A percentile compares a stretch with the other conserved stretches of the same genome.
phyloP scores from a whole-genome alignment of 2,113 vertebrate species.

The Sisor rabdophorus region DNA sequence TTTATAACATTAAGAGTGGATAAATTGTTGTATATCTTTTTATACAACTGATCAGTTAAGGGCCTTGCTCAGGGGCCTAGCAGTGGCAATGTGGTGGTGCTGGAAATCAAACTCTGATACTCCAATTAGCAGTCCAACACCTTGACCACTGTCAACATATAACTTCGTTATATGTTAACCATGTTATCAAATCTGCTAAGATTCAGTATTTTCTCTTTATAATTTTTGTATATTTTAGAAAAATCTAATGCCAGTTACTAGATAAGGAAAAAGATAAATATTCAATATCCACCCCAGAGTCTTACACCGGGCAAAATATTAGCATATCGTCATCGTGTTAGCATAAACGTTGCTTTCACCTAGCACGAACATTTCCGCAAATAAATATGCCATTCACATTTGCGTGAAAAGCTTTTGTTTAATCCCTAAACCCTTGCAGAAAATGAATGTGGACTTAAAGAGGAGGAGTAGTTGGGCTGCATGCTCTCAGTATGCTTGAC shows the following conservation, averaged over 20 bases:
- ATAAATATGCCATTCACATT: constrained; percentile 55
- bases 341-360: not conserved
- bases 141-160: no score
- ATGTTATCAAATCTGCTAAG: not conserved
- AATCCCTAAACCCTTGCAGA: constrained; percentile 55
- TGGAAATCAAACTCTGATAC: no score
- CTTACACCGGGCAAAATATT: not conserved
- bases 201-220: not conserved
- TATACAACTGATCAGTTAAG: no score
- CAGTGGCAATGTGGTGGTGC: no score
- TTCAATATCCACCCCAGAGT: not conserved
- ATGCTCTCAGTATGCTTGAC: constrained; percentile 56
- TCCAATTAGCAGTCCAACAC: no score
- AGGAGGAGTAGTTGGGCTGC: constrained; percentile 42
- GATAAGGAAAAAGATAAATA: not conserved
- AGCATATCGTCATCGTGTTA: not conserved
- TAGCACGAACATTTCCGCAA: constrained; percentile 21
- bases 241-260: not conserved
- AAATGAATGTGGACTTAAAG: constrained; percentile 56
- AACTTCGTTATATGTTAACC: not conserved
- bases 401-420: constrained; percentile 61
- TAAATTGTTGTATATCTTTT: no score
- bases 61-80: no score
- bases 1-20: no score
- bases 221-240: not conserved